These are phyloP conservation scores for Drosophila fulvimacula DNA, from an alignment of 2,888 invertebrate genomes.

Conservation along the genomic window DNA sequence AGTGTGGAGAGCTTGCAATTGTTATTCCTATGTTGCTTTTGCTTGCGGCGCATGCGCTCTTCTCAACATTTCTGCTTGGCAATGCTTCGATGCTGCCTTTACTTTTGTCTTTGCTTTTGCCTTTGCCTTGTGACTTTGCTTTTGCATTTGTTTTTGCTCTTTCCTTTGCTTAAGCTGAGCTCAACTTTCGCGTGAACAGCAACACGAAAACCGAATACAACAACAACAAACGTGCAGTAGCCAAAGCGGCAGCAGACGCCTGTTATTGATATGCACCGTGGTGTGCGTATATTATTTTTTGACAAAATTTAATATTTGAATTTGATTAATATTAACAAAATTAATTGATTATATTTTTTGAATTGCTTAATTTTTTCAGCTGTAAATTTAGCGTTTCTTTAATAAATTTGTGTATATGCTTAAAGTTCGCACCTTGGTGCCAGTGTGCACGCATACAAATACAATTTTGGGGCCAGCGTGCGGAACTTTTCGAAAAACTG, in stretches of 20 bases:
- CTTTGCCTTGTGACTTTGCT: conserved; percentile 41
- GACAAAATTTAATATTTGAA: not conserved
- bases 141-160: conserved; percentile 28
- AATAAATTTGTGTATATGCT: no score
- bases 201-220: conserved; percentile 22
- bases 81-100: conserved; percentile 31
- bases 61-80: conserved; percentile 31
- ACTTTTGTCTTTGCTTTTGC: conserved; percentile 24
- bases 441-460: conserved; percentile 50
- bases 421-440: not conserved
- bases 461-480: conserved; percentile 58
- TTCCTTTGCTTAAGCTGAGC: conserved; percentile 54
- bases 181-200: conserved; percentile 70
- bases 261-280: conserved; percentile 39
- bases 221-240: conserved; percentile 58
- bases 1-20: conserved; percentile 49
- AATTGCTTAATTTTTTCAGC: not conserved
- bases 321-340: not conserved
- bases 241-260: conserved; percentile 48
- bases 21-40: conserved; percentile 43
- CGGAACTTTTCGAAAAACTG: conserved; percentile 68
- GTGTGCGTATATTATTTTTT: conserved; percentile 6
- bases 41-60: conserved; percentile 65
- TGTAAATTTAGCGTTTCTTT: not conserved
- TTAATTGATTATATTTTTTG: not conserved